Conservation (phyloP, 2,888 invertebrate genomes). For the Pseudococcus viburni region DNA sequence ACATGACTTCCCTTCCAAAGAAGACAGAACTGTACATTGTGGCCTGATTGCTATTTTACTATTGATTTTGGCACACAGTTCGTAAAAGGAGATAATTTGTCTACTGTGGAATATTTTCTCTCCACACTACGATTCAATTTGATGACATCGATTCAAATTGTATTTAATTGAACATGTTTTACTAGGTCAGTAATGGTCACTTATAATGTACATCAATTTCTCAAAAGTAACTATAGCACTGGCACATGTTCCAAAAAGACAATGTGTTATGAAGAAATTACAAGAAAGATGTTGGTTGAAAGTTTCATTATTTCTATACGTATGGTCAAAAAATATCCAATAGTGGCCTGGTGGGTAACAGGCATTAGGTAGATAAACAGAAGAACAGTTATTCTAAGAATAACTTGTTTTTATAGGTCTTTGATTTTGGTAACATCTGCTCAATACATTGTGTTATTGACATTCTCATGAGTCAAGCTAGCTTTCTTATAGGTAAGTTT, state of each 20-base stretch:
- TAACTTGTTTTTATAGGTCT: slow-evolving; percentile 23
- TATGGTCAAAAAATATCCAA: background rate
- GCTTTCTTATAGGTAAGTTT: background rate
- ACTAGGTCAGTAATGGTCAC: slow-evolving; percentile 27
- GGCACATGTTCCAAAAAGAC: background rate
- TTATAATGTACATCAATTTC: background rate
- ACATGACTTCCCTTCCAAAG: slow-evolving; percentile 43
- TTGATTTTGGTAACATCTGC: slow-evolving; percentile 25
- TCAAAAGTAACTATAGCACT: background rate
- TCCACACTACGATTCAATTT: background rate
- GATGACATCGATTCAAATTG: background rate
- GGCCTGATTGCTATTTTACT: slow-evolving; percentile 28
- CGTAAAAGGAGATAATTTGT: background rate
- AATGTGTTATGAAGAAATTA: background rate
- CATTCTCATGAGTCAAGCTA: background rate
- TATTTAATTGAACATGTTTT: background rate
- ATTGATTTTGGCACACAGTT: slow-evolving; percentile 31
- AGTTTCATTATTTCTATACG: background rate
- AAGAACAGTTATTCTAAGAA: slow-evolving; percentile 30
- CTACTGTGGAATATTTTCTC: background rate
- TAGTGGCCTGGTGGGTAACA: too few relatives aligned
- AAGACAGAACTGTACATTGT: background rate
- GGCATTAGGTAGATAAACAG: background rate
- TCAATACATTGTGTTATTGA: slow-evolving; percentile 19
- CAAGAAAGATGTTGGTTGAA: background rate